Percentiles rank a stretch among this genome's conserved stretches.
Evolutionary conservation across 2,888 invertebrate genomes (phyloP).

Genomic region (Pardosa pseudoannulata): DNA sequence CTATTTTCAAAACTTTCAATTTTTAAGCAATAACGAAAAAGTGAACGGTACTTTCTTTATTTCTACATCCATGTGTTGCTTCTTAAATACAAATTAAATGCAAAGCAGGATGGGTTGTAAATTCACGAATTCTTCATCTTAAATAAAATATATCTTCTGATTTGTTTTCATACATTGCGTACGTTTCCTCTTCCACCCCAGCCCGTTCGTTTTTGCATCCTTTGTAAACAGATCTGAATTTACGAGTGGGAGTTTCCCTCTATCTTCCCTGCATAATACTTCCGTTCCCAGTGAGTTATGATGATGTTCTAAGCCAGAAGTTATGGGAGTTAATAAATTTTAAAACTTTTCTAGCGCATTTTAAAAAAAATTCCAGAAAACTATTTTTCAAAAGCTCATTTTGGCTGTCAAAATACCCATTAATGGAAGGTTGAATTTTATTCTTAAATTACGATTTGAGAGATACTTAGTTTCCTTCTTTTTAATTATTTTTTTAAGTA

Average conservation of each 20-base stretch:
- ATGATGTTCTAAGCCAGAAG: constrained; percentile 18
- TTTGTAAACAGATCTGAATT: constrained; percentile 10
- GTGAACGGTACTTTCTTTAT: no score
- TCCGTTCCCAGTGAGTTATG: constrained; percentile 28
- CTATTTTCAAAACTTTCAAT: no score
- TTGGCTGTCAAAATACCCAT: constrained; percentile 39
- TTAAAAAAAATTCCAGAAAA: background rate
- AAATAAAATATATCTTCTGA: background rate
- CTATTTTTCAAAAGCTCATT: constrained; percentile 41
- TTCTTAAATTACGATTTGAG: background rate
- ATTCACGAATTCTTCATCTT: no score
- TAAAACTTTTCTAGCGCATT: constrained; percentile 13
- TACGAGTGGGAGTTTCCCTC: constrained; percentile 11
- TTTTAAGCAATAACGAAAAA: no score
- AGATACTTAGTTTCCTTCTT: no score
- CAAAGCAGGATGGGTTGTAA: no score
- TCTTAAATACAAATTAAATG: no score
- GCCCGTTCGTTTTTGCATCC: background rate
- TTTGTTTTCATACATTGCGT: background rate
- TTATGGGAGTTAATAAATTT: constrained; percentile 47
- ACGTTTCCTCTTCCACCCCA: background rate
- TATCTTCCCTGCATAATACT: constrained; percentile 18
- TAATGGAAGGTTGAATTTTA: constrained; percentile 26
- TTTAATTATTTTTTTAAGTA: background rate
- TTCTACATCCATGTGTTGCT: no score